Base-by-base conservation (phyloP, 2,113 vertebrate species). In the Garra rufa region DNA sequence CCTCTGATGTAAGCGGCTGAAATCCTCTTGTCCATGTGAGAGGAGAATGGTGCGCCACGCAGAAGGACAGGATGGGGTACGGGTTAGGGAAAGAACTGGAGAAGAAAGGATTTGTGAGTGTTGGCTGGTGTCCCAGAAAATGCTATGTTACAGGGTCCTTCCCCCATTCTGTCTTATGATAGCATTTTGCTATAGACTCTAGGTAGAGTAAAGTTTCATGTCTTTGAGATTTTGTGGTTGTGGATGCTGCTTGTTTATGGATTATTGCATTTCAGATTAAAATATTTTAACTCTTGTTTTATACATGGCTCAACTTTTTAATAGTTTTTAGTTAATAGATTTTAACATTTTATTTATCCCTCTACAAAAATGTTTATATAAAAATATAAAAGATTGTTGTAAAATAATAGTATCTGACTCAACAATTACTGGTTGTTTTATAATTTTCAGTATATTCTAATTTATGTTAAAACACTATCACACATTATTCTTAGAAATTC, bases 51-150 rank as follows among this genome's bases (percentile, higher is more conserved):
- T 3, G 7, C 70, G 75, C 73, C 44, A 75, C 5, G 50, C 75
- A 57, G 75, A 50, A 57, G 50, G 50, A 76, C 87, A 75, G 84
- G 89, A 73, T 83, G 86, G 84, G 88, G 86, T 86, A 52, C 83
- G 84, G 86, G 85, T 79, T 55, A 82, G 50, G 76, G 15, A 3
- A 82, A 88, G 41, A 65, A 87, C 88, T 83, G 84, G 83, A 85
- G 77, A 83, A n/a, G 79, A 89, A 89, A 87, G 86, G 84, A 87
- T 89, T 87, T 90, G 88, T 91, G 88, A 88, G 89, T 91, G 87
- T 92, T 94, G 92, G 92, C 91, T 70, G 73, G 57, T 81, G 74
- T 93, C 91, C 92, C 92, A 86, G 90, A 91, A 91, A 93, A 93
- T 94, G 87, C 50, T 3, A 17, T n/a, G 50, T 19, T 87, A 82